phyloP scores from a whole-genome alignment of 1,140 invertebrate genomes.

The Helicoverpa armigera region DNA sequence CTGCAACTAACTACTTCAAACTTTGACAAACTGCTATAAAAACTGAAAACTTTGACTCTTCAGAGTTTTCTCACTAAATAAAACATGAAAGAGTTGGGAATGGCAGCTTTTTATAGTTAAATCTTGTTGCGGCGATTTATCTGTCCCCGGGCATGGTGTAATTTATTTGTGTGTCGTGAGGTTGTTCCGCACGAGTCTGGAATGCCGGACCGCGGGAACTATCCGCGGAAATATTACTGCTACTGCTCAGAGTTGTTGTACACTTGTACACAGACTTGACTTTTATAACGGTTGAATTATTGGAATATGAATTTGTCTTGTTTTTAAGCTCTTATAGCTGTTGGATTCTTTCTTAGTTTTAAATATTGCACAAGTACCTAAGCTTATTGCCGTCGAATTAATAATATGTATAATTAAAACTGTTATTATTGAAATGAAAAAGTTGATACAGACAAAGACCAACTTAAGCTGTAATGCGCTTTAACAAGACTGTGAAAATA shows the following conservation, averaged over 20 bases:
- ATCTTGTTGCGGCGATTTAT: conserved; percentile 22
- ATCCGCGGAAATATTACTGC: conserved; percentile 1
- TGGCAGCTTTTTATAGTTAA: conserved; percentile 32
- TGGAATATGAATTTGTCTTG: too few species aligned
- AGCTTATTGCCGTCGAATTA: too few species aligned
- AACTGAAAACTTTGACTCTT: conserved; percentile 1
- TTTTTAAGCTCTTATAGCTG: too few species aligned
- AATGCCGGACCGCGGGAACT: background rate
- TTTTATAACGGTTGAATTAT: background rate
- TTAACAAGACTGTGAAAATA: too few species aligned
- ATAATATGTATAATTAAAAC: too few species aligned
- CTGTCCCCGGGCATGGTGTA: conserved; percentile 25
- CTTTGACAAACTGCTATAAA: conserved; percentile 28
- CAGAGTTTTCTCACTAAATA: conserved; percentile 33
- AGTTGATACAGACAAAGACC: too few species aligned
- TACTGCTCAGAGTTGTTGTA: too few species aligned
- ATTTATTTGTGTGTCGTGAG: conserved; percentile 21
- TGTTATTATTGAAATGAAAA: too few species aligned
- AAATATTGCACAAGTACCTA: too few species aligned
- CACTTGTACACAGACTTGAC: background rate
- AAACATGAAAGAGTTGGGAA: conserved; percentile 17
- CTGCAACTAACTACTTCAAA: conserved; percentile 1
- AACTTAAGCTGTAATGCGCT: too few species aligned
- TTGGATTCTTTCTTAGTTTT: too few species aligned
- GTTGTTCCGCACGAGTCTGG: conserved; percentile 4